These are phyloP conservation scores for Ceratoteleas bidentatus DNA, from an alignment of 1,140 invertebrate species.

Conservation along the genomic window DNA sequence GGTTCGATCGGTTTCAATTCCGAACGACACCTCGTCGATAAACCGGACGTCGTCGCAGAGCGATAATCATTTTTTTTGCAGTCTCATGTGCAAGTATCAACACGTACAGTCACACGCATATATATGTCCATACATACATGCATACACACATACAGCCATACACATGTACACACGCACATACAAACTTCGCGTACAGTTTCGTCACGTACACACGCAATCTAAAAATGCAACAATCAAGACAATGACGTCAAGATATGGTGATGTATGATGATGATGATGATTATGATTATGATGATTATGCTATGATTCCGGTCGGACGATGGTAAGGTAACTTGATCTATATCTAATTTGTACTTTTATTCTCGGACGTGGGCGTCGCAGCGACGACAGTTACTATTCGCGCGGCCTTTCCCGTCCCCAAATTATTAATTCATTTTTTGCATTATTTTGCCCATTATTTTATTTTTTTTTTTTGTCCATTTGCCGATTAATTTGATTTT, in stretches of 20 bases:
- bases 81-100: no score
- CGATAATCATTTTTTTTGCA: conserved; percentile 39
- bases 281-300: conserved; percentile 53
- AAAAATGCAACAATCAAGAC: conserved; percentile 47
- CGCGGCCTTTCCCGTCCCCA: no score
- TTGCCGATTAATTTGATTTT: no score
- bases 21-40: no score
- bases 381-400: no score
- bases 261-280: conserved; percentile 59
- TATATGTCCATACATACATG: conserved; percentile 8
- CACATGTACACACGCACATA: conserved; percentile 3
- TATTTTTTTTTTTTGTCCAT: no score
- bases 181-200: conserved; percentile 4
- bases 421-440: no score
- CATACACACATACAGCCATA: conserved; percentile 1
- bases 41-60: conserved; percentile 23
- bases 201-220: conserved; percentile 7
- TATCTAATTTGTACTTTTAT: conserved; percentile 28
- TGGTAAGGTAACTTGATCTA: conserved; percentile 71
- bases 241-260: conserved; percentile 43
- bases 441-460: no score
- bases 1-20: no score
- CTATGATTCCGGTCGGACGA: conserved; percentile 39
- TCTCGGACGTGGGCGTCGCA: conserved; percentile 2
- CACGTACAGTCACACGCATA: no score